Conservation (phyloP, 2,113 vertebrate genomes). For the Spermophilus dauricus region DNA sequence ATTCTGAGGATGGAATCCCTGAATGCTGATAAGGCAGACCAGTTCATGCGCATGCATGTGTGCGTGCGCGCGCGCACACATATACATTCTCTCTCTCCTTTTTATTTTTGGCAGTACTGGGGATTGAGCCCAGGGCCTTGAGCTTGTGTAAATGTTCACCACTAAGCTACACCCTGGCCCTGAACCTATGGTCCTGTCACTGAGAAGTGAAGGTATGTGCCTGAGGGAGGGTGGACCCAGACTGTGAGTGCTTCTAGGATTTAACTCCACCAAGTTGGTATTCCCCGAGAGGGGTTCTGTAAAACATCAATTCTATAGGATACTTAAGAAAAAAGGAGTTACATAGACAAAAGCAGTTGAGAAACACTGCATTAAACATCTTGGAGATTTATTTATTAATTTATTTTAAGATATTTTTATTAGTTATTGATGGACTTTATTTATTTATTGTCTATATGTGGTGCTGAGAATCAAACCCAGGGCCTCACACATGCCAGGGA, state of each 20-base stretch:
- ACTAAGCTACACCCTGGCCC: too few relatives aligned
- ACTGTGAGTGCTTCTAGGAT: background rate
- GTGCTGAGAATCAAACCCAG: too few relatives aligned
- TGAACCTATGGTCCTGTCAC: background rate
- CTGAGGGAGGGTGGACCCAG: background rate
- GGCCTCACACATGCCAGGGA: too few relatives aligned
- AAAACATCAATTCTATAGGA: background rate
- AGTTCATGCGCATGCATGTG: fast-evolving
- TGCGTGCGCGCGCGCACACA: too few relatives aligned
- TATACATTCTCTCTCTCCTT: too few relatives aligned
- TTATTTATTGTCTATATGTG: too few relatives aligned
- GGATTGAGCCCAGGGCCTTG: background rate
- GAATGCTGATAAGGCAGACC: background rate
- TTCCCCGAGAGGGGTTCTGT: background rate
- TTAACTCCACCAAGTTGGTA: background rate
- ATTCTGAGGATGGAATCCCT: background rate
- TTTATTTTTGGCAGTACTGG: background rate
- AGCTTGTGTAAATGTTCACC: too few relatives aligned
- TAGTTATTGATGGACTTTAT: too few relatives aligned
- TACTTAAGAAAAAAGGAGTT: background rate
- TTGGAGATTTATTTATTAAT: background rate
- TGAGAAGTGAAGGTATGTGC: background rate
- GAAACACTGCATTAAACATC: background rate
- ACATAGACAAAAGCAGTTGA: background rate
- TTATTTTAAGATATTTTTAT: too few relatives aligned